phyloP scores from a whole-genome alignment of 1,140 invertebrate species.

The Wiebesia pumilae region DNA sequence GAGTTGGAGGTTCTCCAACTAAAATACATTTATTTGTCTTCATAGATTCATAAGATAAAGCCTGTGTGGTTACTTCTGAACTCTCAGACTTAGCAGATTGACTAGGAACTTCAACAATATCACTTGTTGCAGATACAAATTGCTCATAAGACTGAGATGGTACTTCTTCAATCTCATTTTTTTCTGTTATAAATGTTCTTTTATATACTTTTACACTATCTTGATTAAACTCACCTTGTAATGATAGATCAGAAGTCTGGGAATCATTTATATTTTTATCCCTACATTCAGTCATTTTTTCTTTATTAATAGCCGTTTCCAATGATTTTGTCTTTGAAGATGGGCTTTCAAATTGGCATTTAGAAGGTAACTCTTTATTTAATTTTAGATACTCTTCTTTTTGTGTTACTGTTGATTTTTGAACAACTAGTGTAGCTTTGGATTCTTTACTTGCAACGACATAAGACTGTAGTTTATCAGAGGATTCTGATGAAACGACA shows the following conservation, averaged over 20 bases:
- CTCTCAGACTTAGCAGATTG: conserved; percentile 69
- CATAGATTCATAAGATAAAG: conserved; percentile 62
- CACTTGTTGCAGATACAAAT: conserved; percentile 56
- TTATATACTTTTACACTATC: conserved; percentile 43
- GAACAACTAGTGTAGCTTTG: not conserved
- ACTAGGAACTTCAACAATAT: conserved; percentile 64
- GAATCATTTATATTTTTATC: conserved; percentile 1
- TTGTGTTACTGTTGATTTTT: conserved; percentile 21
- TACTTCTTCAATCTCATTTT: conserved; percentile 64
- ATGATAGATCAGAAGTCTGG: conserved; percentile 23
- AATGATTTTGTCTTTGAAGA: not conserved
- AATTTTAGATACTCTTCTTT: conserved; percentile 42
- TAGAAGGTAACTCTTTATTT: conserved; percentile 25
- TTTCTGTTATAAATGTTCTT: conserved; percentile 58
- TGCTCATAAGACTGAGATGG: conserved; percentile 71
- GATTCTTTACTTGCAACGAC: not conserved
- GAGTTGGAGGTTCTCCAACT: conserved; percentile 63
- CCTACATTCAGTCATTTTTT: not conserved
- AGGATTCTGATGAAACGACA: not conserved
- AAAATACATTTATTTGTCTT: conserved; percentile 58
- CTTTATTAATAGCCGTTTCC: not conserved
- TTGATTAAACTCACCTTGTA: conserved; percentile 42
- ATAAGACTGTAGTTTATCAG: conserved; percentile 1
- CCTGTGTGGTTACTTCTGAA: conserved; percentile 63
- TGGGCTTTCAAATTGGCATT: not conserved